A percentile compares a stretch with the other conserved stretches of the same genome.
phyloP scores from a whole-genome alignment of 2,113 vertebrate species.

The human (Homo sapiens) region DNA sequence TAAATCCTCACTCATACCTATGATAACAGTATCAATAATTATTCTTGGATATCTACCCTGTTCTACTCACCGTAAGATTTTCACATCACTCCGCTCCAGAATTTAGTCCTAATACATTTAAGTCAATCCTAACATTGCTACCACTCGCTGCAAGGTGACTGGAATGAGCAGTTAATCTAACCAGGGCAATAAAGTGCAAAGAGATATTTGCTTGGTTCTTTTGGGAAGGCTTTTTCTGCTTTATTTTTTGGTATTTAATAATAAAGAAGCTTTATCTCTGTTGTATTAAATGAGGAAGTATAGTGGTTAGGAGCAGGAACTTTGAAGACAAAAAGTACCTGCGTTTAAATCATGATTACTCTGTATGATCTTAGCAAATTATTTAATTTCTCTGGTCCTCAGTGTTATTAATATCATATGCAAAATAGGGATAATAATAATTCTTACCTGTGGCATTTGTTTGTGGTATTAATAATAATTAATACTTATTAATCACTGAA shows the following conservation, averaged over 20 bases:
- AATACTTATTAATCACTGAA: not conserved
- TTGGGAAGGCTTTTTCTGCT: not conserved
- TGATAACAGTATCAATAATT: not conserved
- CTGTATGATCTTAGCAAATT: not conserved
- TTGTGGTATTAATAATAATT: not conserved
- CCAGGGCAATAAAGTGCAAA: not conserved
- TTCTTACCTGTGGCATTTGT: not conserved
- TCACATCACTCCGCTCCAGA: not conserved
- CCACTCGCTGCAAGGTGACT: not conserved
- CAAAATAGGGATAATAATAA: not conserved
- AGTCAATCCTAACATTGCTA: not conserved
- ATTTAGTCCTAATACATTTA: not conserved
- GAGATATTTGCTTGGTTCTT: not conserved
- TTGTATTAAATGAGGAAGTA: not conserved
- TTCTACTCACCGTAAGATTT: not conserved
- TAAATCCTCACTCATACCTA: not conserved
- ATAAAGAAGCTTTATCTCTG: not conserved
- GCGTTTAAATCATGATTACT: not conserved
- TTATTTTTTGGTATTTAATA: not conserved
- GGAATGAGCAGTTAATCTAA: not conserved
- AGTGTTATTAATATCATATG: not conserved
- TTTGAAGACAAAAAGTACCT: not conserved
- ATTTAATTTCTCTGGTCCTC: not conserved
- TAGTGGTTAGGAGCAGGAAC: not conserved
- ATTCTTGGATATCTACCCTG: not conserved